phyloP scores from a whole-genome alignment of 2,888 invertebrate species.

The Acanthosepion esculentum region DNA sequence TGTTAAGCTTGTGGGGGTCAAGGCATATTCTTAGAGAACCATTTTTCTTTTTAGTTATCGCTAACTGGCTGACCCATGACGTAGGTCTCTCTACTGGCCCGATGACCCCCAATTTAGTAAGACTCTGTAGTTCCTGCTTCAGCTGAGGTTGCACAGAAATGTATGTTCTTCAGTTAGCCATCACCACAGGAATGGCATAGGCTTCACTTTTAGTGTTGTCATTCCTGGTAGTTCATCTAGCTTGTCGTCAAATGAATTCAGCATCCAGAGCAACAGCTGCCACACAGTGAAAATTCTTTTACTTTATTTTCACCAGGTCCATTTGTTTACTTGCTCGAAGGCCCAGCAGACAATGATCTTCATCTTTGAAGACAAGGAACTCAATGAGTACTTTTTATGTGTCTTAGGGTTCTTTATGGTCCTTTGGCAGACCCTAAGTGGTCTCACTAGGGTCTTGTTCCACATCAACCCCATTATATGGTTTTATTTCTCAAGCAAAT shows the following conservation, averaged over 20 bases:
- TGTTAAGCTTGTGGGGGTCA: background rate
- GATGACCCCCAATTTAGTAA: background rate
- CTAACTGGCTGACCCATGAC: background rate
- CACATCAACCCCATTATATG: no score
- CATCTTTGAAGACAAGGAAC: background rate
- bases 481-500: no score
- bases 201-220: background rate
- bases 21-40: background rate
- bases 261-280: no score
- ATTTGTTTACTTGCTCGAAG: no score
- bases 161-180: background rate
- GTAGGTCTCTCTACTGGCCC: background rate
- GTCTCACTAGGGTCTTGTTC: no score
- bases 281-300: no score
- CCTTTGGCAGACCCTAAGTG: no score
- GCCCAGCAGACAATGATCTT: background rate
- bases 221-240: background rate
- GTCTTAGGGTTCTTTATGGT: no score
- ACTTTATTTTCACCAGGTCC: no score
- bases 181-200: background rate
- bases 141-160: no score
- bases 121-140: background rate
- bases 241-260: background rate
- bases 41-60: no score
- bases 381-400: no score